phyloP scores from a whole-genome alignment of 2,113 vertebrate species.

The Zingel zingel region DNA sequence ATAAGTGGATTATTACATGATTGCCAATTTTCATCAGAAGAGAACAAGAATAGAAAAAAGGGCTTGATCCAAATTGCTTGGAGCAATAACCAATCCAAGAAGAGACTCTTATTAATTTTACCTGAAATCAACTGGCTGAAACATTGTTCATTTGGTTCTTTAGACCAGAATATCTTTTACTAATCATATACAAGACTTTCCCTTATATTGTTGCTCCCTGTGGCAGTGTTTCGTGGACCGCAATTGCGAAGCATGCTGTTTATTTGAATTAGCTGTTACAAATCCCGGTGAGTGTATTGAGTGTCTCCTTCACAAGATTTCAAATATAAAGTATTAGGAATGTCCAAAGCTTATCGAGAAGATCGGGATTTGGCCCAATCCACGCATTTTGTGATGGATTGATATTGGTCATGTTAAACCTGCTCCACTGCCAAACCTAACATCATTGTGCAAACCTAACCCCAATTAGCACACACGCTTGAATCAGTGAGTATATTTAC shows the following conservation, averaged over 20 bases:
- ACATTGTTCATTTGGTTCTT: slow-evolving; percentile 40
- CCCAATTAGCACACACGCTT: background rate
- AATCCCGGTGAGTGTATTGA: background rate
- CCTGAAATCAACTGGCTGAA: slow-evolving; percentile 18
- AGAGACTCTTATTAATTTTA: slow-evolving; percentile 37
- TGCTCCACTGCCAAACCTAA: background rate
- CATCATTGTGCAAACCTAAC: background rate
- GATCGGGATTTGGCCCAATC: background rate
- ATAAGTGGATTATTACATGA: slow-evolving; percentile 76
- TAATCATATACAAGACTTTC: background rate
- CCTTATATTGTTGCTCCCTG: background rate
- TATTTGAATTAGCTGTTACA: background rate
- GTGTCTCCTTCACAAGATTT: background rate
- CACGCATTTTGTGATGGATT: background rate
- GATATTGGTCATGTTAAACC: background rate
- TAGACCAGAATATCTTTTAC: background rate
- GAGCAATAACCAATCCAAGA: slow-evolving; percentile 27
- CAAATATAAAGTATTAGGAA: background rate
- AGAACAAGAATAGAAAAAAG: slow-evolving; percentile 53
- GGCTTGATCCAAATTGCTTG: slow-evolving; percentile 32
- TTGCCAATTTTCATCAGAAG: slow-evolving; percentile 71
- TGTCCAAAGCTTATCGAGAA: background rate
- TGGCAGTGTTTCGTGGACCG: background rate
- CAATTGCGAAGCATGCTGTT: background rate
- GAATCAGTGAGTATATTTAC: too few relatives aligned